Percentiles rank a stretch among this genome's conserved stretches.
Evolutionary conservation across 2,888 invertebrate species (phyloP).

Genomic region (Lysandra bellargus): DNA sequence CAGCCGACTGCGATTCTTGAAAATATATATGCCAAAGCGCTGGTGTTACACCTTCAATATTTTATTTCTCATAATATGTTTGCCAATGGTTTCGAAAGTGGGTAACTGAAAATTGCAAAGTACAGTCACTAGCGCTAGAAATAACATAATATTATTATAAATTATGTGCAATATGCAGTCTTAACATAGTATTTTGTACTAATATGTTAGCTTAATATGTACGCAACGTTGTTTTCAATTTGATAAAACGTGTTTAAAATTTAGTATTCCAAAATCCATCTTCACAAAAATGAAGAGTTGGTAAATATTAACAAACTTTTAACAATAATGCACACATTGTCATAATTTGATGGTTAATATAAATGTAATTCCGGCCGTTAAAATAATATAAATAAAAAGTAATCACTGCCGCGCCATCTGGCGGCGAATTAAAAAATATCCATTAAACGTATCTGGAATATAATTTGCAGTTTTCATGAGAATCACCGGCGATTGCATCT

Average conservation of each 20-base stretch:
- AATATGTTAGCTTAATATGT: no score
- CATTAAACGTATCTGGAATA: conserved; percentile 25
- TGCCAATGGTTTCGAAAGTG: not conserved
- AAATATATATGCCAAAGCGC: not conserved
- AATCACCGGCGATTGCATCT: conserved; percentile 28
- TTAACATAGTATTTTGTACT: not conserved
- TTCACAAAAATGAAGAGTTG: not conserved
- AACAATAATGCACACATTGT: not conserved
- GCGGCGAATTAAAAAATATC: conserved; percentile 24
- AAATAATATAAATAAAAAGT: conserved; percentile 18
- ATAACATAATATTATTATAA: not conserved
- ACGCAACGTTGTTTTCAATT: not conserved
- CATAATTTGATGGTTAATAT: not conserved
- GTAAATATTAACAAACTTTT: not conserved
- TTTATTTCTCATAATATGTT: not conserved
- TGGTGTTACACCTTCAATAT: not conserved
- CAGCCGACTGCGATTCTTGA: not conserved
- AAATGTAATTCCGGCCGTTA: not conserved
- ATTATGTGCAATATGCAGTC: not conserved
- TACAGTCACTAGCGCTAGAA: not conserved
- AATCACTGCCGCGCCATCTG: conserved; percentile 2
- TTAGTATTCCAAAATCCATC: not conserved
- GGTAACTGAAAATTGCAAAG: not conserved
- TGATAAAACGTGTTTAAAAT: not conserved
- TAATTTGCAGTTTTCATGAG: conserved; percentile 28